Evolutionary conservation across 2,888 invertebrate species (phyloP).

Genomic region (Ommatoiulus sabulosus): DNA sequence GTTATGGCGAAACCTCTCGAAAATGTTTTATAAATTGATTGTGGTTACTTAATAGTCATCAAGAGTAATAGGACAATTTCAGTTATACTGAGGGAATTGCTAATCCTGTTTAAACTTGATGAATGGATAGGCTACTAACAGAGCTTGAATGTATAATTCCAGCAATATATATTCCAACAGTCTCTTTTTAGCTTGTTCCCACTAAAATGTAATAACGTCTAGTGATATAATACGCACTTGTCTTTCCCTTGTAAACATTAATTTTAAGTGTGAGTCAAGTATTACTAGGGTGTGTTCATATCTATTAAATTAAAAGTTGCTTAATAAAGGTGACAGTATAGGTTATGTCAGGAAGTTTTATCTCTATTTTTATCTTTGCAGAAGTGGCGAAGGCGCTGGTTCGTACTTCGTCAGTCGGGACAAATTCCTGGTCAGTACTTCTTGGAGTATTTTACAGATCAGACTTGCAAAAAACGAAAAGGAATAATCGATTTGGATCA

Average conservation of each 20-base stretch:
- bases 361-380: slow-evolving; percentile 67
- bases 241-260: not conserved
- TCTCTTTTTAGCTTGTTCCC: no score
- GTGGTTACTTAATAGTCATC: no score
- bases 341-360: not conserved
- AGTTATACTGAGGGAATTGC: no score
- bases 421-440: slow-evolving; percentile 94
- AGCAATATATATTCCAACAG: no score
- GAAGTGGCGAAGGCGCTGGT: slow-evolving; percentile 97
- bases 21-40: no score
- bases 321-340: slow-evolving; percentile 14
- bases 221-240: not conserved
- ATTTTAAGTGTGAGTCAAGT: not conserved
- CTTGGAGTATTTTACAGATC: slow-evolving; percentile 91
- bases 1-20: no score
- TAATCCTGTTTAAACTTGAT: no score
- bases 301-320: not conserved
- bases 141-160: no score
- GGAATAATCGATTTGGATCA: slow-evolving; percentile 87
- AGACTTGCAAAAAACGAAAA: slow-evolving; percentile 65
- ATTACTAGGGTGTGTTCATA: not conserved
- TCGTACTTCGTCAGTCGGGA: slow-evolving; percentile 89
- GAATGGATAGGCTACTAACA: no score
- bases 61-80: no score
- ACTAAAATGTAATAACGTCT: no score